Percentiles rank a stretch among this genome's conserved stretches.
These are phyloP conservation scores for Porites divaricata DNA, from an alignment of 92 coral and sea anemone genomes.

Conservation along the genomic window DNA sequence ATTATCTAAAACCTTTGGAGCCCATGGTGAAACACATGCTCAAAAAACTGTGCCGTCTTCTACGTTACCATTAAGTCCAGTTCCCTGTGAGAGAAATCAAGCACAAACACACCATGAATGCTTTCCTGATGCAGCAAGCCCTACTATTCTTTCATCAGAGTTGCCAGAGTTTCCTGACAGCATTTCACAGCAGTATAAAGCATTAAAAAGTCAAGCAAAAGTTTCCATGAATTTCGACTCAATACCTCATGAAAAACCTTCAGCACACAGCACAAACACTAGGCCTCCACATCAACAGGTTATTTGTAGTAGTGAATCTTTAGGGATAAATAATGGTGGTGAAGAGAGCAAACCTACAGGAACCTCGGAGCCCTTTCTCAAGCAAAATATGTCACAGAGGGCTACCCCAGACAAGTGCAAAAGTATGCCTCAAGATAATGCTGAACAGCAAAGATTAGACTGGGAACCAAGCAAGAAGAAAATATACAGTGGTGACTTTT, in stretches of 20 bases:
- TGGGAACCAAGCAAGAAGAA: constrained; percentile 1
- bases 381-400: not conserved
- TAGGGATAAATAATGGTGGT: not conserved
- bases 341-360: not conserved
- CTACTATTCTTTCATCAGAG: not conserved
- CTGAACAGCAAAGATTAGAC: constrained; percentile 3
- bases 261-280: not conserved
- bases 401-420: constrained; percentile 10
- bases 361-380: not conserved
- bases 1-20: not conserved
- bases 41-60: not conserved
- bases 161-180: constrained; percentile 45
- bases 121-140: not conserved
- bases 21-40: not conserved
- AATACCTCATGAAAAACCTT: not conserved
- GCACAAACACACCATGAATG: not conserved
- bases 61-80: not conserved
- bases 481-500: not conserved
- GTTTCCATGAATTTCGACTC: not conserved
- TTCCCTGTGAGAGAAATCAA: not conserved
- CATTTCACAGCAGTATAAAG: constrained; percentile 22
- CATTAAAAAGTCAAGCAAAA: not conserved
- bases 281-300: not conserved
- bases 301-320: not conserved
- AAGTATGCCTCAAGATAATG: not conserved